Conservation (phyloP, 2,888 invertebrate genomes). For the Oxycera nigricornis region DNA sequence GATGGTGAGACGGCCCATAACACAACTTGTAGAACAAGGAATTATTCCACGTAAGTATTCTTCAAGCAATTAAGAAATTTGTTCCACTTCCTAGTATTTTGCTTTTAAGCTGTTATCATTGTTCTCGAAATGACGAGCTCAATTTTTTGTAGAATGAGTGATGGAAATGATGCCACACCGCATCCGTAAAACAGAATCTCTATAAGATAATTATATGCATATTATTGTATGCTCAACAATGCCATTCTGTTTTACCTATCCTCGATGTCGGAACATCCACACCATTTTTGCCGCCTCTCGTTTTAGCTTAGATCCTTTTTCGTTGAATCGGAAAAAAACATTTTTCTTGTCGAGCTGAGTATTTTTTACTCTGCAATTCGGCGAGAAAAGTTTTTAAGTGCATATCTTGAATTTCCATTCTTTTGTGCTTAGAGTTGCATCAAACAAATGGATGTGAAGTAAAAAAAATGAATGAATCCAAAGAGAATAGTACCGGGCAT, state of each 20-base stretch:
- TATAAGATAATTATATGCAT: constrained; percentile 28
- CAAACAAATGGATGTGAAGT: not conserved
- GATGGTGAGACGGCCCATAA: constrained; percentile 92
- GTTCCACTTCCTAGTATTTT: not conserved
- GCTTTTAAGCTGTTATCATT: no score
- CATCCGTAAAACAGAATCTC: no score
- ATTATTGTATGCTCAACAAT: not conserved
- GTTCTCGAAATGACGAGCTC: no score
- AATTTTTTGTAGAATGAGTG: no score
- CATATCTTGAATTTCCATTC: constrained; percentile 47
- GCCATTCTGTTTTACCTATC: not conserved
- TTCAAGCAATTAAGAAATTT: not conserved
- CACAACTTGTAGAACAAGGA: constrained; percentile 96
- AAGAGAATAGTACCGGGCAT: not conserved
- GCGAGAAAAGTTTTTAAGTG: constrained; percentile 39
- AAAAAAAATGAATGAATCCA: not conserved
- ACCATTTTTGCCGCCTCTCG: no score
- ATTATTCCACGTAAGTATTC: constrained; percentile 96
- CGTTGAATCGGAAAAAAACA: no score
- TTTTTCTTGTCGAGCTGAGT: not conserved
- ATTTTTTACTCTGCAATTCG: constrained; percentile 10
- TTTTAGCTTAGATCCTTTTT: no score
- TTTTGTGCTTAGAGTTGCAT: not conserved
- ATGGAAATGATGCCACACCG: no score
- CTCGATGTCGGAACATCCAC: no score